A percentile compares a stretch with the other conserved stretches of the same genome.
phyloP scores from a whole-genome alignment of 2,888 invertebrate species.

The Netelia fuscicornis region DNA sequence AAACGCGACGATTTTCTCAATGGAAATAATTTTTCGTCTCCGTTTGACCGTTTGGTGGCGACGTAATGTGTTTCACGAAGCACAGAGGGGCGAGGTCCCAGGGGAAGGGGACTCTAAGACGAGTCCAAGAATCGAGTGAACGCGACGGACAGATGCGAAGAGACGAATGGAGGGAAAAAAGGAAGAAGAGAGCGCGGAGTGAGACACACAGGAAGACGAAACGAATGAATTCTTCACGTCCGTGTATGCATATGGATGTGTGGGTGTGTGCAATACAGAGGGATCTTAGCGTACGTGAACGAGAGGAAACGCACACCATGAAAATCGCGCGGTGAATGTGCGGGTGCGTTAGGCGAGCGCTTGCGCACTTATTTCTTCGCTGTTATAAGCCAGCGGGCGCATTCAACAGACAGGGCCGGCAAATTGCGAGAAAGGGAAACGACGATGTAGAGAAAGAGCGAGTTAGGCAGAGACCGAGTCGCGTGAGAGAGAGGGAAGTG shows the following conservation, averaged over 20 bases:
- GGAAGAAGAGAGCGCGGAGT: background rate
- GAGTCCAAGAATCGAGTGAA: too few species aligned
- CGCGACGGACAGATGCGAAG: too few species aligned
- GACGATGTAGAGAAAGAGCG: constrained; percentile 34
- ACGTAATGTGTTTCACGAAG: too few species aligned
- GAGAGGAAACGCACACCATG: background rate
- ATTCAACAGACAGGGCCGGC: constrained; percentile 54
- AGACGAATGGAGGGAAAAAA: background rate
- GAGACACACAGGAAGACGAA: background rate
- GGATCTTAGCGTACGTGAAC: background rate
- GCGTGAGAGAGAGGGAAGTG: constrained; percentile 40
- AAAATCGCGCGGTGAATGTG: background rate
- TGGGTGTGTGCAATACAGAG: constrained; percentile 23
- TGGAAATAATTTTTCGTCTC: too few species aligned
- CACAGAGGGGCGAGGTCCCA: too few species aligned
- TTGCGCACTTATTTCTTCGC: constrained; percentile 45
- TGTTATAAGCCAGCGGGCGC: constrained; percentile 28
- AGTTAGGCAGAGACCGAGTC: constrained; percentile 41
- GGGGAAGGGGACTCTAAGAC: too few species aligned
- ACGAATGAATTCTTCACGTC: too few species aligned
- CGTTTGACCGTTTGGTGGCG: too few species aligned
- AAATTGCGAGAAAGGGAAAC: constrained; percentile 40
- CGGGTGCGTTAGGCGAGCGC: constrained; percentile 33
- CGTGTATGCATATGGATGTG: background rate
- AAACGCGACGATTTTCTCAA: too few species aligned